Evolutionary conservation across 2,113 vertebrate genomes (phyloP), one percentile per base, ranked within the genome.

Genomic region (Semnornis frantzii): DNA sequence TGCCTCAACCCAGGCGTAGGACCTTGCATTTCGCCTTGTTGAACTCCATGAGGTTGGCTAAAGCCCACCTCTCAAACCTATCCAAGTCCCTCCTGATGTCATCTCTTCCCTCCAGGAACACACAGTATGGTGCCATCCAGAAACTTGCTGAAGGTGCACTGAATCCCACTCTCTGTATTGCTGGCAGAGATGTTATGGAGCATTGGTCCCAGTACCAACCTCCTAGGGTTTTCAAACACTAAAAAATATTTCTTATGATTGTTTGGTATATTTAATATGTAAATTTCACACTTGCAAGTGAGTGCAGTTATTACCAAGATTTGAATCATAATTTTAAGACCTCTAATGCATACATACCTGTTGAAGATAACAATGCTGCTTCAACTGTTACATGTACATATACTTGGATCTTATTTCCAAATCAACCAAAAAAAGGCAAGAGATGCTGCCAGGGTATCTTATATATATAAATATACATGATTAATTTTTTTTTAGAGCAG

Each of bases 341-440:
- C 4, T 62, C 31, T 52, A 58, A 73, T 13, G 9, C 8, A 54
- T 37, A 25, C 0, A 0, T 28, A 30, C 12, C 6, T n/a, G 8
- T 25, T 62, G 12, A 57, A 31, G 39, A 37, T 18, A 48, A 6
- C 10, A 73, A 2, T n/a, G 21, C 28, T 85, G 16, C 46, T 62
- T 80, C 28, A 73, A 0, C 5, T 50, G 4, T 70, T 54, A 31
- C 2, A 11, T 44, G 7, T 18, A 30, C 11, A 37, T 71, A 6
- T 21, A 20, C 2, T 6, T 69, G 16, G 46, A 55, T 57, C 89
- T 10, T 44, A 0, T 57, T 24, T 58, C 37, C 6, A 39, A 63
- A 46, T 17, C 16, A 62, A 60, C 23, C 23, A 58, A 42, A 81
- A 58, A 70, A 33, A 25, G 15, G 25, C 6, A 82, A 33, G 3